A percentile compares a stretch with the other conserved stretches of the same genome.
Conservation (phyloP, 2,888 invertebrate genomes). For the Eupsilia transversa region DNA sequence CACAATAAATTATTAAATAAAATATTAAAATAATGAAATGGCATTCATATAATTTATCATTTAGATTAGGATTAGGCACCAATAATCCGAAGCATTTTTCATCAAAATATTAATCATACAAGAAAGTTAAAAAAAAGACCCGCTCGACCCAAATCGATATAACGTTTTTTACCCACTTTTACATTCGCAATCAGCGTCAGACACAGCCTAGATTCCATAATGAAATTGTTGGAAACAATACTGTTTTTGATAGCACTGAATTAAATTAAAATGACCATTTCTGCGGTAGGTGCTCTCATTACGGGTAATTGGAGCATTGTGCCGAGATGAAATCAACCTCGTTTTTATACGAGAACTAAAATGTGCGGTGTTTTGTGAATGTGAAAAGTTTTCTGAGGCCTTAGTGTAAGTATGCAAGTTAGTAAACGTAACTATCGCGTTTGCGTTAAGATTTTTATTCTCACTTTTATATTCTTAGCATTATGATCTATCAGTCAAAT, state of each 20-base stretch:
- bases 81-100: not conserved
- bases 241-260: conserved; percentile 52
- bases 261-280: conserved; percentile 55
- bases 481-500: no score
- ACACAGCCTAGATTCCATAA: conserved; percentile 63
- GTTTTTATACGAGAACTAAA: conserved; percentile 37
- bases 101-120: conserved; percentile 14
- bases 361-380: conserved; percentile 32
- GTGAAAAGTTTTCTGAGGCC: conserved; percentile 6
- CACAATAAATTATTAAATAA: not conserved
- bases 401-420: no score
- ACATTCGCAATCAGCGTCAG: conserved; percentile 53
- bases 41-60: not conserved
- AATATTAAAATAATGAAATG: not conserved
- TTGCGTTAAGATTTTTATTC: no score
- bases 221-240: conserved; percentile 69
- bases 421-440: no score
- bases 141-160: conserved; percentile 29
- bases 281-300: conserved; percentile 58
- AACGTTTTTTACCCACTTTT: conserved; percentile 48
- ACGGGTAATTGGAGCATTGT: conserved; percentile 62
- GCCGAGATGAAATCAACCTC: conserved; percentile 59
- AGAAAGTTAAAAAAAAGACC: conserved; percentile 18
- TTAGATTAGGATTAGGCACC: not conserved
- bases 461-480: no score